A percentile compares a stretch with the other conserved stretches of the same genome.
These are phyloP conservation scores for Daktulosphaira vitifoliae DNA, from an alignment of 1,140 invertebrate species.

Conservation along the genomic window DNA sequence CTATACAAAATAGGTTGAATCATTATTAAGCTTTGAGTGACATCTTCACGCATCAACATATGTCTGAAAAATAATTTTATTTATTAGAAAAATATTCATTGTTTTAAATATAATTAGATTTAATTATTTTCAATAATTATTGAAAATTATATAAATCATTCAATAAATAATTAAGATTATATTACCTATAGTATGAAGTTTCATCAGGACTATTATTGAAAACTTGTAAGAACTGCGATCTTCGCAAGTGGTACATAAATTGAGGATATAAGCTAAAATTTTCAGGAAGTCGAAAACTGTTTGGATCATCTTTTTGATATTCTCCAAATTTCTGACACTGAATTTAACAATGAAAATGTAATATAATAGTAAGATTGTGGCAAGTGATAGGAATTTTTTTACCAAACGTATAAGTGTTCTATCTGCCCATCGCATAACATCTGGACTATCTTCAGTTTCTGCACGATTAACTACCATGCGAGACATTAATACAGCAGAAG, in stretches of 20 bases:
- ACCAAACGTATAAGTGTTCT: conserved; percentile 94
- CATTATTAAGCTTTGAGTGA: conserved; percentile 97
- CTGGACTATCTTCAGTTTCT: conserved; percentile 90
- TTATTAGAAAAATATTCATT: neutral
- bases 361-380: neutral
- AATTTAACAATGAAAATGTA: conserved; percentile 41
- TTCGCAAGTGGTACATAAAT: conserved; percentile 97
- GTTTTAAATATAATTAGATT: neutral
- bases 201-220: conserved; percentile 99
- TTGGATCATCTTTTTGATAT: conserved; percentile 94
- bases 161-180: neutral
- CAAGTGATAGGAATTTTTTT: conserved; percentile 37
- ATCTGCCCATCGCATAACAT: conserved; percentile 97
- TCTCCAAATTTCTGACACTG: conserved; percentile 99
- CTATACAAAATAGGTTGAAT: conserved; percentile 98
- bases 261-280: conserved; percentile 98
- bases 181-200: conserved; percentile 93
- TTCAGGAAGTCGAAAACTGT: conserved; percentile 88
- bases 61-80: conserved; percentile 55
- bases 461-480: conserved; percentile 92
- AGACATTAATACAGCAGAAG: conserved; percentile 93
- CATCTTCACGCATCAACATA: conserved; percentile 93
- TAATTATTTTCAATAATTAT: neutral
- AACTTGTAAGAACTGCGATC: conserved; percentile 99
- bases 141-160: neutral